A percentile compares a stretch with the other conserved stretches of the same genome.
phyloP scores from a whole-genome alignment of 1,140 invertebrate species.

The Psilanteris sp. region DNA sequence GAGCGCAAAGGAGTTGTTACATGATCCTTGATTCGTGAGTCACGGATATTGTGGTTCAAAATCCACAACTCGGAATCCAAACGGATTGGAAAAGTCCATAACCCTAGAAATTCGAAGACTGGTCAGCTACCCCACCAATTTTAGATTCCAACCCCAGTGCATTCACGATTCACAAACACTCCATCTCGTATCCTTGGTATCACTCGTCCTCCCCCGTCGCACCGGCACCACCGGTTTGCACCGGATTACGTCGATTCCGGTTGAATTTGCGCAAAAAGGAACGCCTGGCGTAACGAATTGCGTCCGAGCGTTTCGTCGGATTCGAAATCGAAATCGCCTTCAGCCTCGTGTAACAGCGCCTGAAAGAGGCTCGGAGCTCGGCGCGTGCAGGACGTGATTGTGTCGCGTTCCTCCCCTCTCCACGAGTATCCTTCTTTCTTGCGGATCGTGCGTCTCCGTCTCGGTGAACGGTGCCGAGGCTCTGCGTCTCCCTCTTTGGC shows the following conservation, averaged over 20 bases:
- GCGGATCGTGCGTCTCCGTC: constrained; percentile 24
- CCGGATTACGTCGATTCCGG: too few species aligned
- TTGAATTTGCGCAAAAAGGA: too few species aligned
- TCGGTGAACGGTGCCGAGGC: constrained; percentile 22
- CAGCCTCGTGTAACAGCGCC: constrained; percentile 74
- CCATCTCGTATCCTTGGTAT: too few species aligned
- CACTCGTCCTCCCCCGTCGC: too few species aligned
- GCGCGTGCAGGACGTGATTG: constrained; percentile 80
- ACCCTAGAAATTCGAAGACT: not conserved
- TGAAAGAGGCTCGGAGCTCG: constrained; percentile 76
- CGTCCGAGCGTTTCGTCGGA: too few species aligned
- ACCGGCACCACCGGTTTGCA: too few species aligned
- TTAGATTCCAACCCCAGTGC: too few species aligned
- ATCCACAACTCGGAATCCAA: not conserved
- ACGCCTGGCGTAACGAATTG: too few species aligned
- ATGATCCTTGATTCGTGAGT: constrained; percentile 63
- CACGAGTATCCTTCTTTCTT: constrained; percentile 29
- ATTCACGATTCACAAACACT: too few species aligned
- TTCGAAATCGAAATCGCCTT: constrained; percentile 1
- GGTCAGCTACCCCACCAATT: too few species aligned
- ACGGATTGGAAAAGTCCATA: not conserved
- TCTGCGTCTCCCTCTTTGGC: constrained; percentile 60
- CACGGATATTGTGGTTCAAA: constrained; percentile 7
- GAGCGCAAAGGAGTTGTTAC: constrained; percentile 68
- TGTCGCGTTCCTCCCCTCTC: constrained; percentile 72